Evolutionary conservation across 2,113 vertebrate species (phyloP), one percentile per base, ranked within the genome.

Genomic region (Hippopotamus amphibius): DNA sequence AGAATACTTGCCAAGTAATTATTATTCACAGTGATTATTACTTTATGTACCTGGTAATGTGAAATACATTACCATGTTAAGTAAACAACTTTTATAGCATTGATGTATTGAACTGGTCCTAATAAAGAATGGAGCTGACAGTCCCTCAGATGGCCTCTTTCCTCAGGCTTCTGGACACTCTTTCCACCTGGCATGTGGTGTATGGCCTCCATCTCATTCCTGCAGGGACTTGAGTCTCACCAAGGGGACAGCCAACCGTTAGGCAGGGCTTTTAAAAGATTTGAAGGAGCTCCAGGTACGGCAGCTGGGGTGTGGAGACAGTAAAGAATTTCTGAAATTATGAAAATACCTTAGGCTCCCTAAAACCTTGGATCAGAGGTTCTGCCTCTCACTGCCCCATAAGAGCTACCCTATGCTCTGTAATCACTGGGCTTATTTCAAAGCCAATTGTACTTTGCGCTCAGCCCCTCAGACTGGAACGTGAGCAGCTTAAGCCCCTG

Each of bases 311-410:
- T 7, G 41, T 26, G 46, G 10, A 46, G 37, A 74, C 59, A 33
- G 7, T 13, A 46, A 63, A 37, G 46, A 43, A 11, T 43, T 65
- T 37, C 74, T 26, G 57, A 30, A 26, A 55, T 6, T 2, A 1
- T 22, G 74, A 30, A 28, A 30, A 14, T 6, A 48, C 46, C 33
- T 83, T 22, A 26, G 82, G 7, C 17, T 17, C 57, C 74, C 37
- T 14, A 21, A 26, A 37, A 5, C 21, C 30, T 50, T 8, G 4
- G 48, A 2, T 16, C 33, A 17, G 57, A 33, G 65, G 28, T 15
- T 30, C 84, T 66, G 22, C 2, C 17, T 26, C 66, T 28, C 17
- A 0, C 30, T 46, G 6, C 19, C 69, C 4, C 21, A 0, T 3
- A 33, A 19, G 22, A n/a, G 37, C 57, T 48, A 5, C 2, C 2